phyloP scores from a whole-genome alignment of 1,140 invertebrate genomes.

The Melipona quadrifasciata region DNA sequence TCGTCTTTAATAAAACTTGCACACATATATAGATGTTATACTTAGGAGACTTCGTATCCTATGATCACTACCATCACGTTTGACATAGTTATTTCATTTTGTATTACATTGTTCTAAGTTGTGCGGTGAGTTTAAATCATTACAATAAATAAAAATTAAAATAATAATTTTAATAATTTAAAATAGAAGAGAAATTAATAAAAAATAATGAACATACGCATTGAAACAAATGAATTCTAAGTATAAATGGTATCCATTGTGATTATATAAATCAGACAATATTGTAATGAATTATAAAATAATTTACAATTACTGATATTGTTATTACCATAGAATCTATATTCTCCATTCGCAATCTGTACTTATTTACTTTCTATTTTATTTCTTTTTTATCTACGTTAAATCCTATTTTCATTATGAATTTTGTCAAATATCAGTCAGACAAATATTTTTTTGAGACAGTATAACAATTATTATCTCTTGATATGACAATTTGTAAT shows the following conservation, averaged over 20 bases:
- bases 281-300: constrained; percentile 28
- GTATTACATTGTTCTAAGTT: constrained; percentile 24
- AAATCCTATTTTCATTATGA: neutral
- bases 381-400: neutral
- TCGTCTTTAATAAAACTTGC: neutral
- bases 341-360: neutral
- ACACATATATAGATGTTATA: neutral
- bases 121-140: constrained; percentile 40
- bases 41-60: constrained; percentile 7
- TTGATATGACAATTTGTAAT: neutral
- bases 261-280: constrained; percentile 59
- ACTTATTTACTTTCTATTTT: neutral
- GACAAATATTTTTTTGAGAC: neutral
- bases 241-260: constrained; percentile 1
- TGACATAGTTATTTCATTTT: constrained; percentile 11
- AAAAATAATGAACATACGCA: neutral
- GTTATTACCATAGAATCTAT: neutral
- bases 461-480: neutral
- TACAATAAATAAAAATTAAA: constrained; percentile 18
- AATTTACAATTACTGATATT: neutral
- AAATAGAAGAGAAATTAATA: neutral
- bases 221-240: neutral
- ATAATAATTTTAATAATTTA: neutral
- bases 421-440: neutral
- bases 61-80: neutral